A percentile compares a stretch with the other conserved stretches of the same genome.
phyloP scores from a whole-genome alignment of 2,113 vertebrate species.

The Meriones unguiculatus region DNA sequence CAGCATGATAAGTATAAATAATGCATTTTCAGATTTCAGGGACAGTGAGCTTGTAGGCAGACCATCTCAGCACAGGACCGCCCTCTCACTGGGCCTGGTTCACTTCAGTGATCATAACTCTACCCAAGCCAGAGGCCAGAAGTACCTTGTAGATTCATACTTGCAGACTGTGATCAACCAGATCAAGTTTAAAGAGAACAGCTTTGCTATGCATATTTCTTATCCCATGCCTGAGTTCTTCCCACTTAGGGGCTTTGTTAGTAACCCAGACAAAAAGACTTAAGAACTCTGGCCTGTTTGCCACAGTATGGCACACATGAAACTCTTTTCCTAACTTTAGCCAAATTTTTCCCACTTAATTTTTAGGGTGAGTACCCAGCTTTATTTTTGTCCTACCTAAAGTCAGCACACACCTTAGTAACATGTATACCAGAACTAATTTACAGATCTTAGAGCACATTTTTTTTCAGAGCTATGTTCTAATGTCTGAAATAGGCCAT shows the following conservation, averaged over 20 bases:
- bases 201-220: neutral
- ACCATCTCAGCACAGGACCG: neutral
- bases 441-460: neutral
- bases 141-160: neutral
- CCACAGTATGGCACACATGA: too few species aligned
- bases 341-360: neutral
- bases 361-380: neutral
- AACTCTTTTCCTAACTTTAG: neutral
- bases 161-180: neutral
- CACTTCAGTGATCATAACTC: neutral
- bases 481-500: neutral
- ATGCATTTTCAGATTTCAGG: neutral
- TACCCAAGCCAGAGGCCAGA: neutral
- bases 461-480: neutral
- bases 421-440: neutral
- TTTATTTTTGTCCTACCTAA: neutral
- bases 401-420: neutral
- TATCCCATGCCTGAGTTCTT: neutral
- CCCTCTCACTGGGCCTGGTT: too few species aligned
- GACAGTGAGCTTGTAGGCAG: neutral
- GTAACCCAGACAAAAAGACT: neutral
- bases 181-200: neutral
- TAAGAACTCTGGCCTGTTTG: neutral
- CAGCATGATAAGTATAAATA: neutral
- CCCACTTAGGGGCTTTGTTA: neutral